Base-by-base conservation (phyloP, 2,888 invertebrate species). In the Leuctra nigra region DNA sequence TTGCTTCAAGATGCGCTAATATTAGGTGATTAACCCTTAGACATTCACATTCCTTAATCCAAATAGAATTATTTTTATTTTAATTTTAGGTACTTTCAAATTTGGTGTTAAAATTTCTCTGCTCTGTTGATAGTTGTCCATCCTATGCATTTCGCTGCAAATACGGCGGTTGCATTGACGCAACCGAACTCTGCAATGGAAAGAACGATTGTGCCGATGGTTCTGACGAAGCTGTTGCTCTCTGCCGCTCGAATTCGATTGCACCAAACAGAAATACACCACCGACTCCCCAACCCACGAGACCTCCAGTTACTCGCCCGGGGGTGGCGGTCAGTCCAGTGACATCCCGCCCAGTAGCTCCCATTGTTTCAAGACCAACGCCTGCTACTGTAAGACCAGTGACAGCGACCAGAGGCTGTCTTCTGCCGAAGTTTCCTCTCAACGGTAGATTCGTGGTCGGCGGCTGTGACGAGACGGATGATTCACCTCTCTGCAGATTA, bases 131-230 rank as follows among this genome's bases (percentile, higher is more conserved):
- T 47, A 70, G 72, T 1, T 84, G 84, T 63, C 74, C 75, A 0
- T 60, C 67, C 0, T 77, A 75, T 62, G 73, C 79, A 53, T 83
- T 80, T 68, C 77, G 78, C 39, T 83, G 83, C 64, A 72, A 73
- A 0, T 82, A 83, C 63, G 82, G 82, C 1, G 82, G 78, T 0
- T 83, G 83, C 61, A 74, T 82, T 0, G 79, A 82, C 61, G 74
- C 77, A 1, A 74, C 76, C 18, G 69, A 74, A 0, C 69, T 72
- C 47, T 85, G 85, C 61, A 75, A 77, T 61, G 75, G 74, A 1
- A 60, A 68, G 6, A 61, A 66, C 47, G 73, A 79, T 55, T 79
- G 79, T 61, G 63, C 69, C 4, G 79, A 79, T 58, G 71, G 70
- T 33, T 78, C 77, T 2, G 79, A 79, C 64, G 79, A 79, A 62